A percentile compares a stretch with the other conserved stretches of the same genome.
phyloP scores from a whole-genome alignment of 2,113 vertebrate species.

The Gallinago jamesoni region DNA sequence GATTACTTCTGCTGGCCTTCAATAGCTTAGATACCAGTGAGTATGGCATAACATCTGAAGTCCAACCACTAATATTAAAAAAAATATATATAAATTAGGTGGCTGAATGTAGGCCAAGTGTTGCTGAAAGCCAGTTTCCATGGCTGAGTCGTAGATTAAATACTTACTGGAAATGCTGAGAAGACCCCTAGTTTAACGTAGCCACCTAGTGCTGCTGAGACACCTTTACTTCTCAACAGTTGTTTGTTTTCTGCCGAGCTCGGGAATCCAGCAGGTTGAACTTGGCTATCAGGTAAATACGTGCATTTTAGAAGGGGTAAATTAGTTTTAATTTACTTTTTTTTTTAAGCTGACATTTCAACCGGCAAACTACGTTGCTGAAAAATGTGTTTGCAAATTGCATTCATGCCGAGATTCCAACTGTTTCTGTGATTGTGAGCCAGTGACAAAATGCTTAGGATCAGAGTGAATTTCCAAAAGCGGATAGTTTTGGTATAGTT shows the following conservation, averaged over 20 bases:
- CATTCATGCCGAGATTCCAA: neutral
- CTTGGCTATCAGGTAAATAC: neutral
- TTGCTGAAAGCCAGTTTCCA: neutral
- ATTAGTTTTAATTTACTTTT: neutral
- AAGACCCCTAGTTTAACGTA: neutral
- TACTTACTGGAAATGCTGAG: neutral
- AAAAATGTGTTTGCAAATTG: neutral
- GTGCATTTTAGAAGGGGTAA: neutral
- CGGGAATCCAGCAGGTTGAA: neutral
- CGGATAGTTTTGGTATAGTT: neutral
- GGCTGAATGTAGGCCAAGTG: neutral
- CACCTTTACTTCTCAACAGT: neutral
- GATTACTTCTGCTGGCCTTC: neutral
- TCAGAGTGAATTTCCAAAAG: neutral
- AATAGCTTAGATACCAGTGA: neutral
- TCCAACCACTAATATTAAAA: neutral
- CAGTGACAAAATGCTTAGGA: neutral
- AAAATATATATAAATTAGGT: neutral
- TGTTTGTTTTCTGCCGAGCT: neutral
- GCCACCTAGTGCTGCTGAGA: neutral
- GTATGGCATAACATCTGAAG: neutral
- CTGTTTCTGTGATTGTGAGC: neutral
- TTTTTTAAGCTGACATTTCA: neutral
- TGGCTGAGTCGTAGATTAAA: neutral
- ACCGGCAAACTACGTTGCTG: neutral